A percentile compares a stretch with the other conserved stretches of the same genome.
Evolutionary conservation across 37 sponge, comb jelly and placozoan genomes (phyloP).

Genomic region (Theonella swinhoei): DNA sequence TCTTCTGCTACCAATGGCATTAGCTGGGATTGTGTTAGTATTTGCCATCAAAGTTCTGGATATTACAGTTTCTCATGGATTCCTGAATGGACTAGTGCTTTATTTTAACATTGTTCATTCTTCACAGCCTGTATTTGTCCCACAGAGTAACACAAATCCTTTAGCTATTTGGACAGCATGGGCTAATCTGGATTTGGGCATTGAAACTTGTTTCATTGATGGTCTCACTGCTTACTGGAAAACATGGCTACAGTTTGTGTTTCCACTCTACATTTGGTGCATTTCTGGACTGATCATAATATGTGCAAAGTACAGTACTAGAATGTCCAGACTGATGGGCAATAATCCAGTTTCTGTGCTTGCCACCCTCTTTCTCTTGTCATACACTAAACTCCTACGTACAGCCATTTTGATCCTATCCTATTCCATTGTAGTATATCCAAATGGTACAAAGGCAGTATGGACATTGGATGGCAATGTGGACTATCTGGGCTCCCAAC

Average conservation of each 20-base stretch:
- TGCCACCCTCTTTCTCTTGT: conserved; percentile 9
- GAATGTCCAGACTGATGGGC: neutral
- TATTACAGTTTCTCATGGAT: conserved; percentile 1
- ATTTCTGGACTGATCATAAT: neutral
- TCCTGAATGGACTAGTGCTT: neutral
- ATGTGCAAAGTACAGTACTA: neutral
- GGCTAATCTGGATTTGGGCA: conserved; percentile 18
- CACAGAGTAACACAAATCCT: neutral
- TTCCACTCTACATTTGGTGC: conserved; percentile 12
- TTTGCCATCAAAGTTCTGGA: neutral
- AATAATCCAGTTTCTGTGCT: neutral
- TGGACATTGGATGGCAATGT: conserved; percentile 15
- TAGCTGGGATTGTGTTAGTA: neutral
- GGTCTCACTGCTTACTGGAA: conserved; percentile 9
- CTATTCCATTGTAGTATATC: neutral
- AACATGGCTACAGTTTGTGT: conserved; percentile 14
- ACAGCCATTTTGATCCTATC: neutral
- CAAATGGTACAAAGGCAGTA: neutral
- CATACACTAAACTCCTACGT: neutral
- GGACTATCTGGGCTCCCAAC: neutral
- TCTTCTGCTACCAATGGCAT: neutral
- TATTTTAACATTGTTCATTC: neutral
- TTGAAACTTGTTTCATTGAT: conserved; percentile 10
- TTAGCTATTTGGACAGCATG: neutral
- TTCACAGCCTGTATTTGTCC: neutral